These are phyloP conservation scores for Psettodes erumei DNA, from an alignment of 2,113 vertebrate genomes.

Conservation along the genomic window DNA sequence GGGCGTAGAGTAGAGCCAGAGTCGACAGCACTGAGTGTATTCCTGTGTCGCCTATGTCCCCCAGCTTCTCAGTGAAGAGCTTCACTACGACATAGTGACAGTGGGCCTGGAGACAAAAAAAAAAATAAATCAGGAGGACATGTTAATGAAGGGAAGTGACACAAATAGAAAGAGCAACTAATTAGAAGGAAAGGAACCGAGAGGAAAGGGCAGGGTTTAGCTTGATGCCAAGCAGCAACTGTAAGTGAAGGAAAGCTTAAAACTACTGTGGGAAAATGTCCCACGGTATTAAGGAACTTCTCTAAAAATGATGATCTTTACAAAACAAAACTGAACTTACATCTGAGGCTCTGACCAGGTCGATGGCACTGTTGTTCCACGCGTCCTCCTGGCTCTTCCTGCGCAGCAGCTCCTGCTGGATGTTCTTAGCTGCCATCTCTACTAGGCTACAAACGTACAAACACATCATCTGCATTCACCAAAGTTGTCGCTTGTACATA, in stretches of 20 bases:
- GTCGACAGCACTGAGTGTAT: conserved; percentile 85
- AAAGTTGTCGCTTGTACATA: neutral
- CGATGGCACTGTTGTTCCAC: conserved; percentile 94
- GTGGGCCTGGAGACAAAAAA: conserved; percentile 85
- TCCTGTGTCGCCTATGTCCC: conserved; percentile 82
- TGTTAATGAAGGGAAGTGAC: neutral
- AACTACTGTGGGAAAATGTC: too few species aligned
- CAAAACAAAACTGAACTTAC: conserved; percentile 77
- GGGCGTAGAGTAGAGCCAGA: conserved; percentile 89
- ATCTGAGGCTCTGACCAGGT: conserved; percentile 93
- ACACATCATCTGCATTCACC: conserved; percentile 11
- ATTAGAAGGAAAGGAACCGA: neutral
- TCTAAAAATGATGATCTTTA: too few species aligned
- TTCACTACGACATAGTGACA: conserved; percentile 96
- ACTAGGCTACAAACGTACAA: conserved; percentile 84
- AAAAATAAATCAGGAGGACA: too few species aligned
- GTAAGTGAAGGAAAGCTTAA: neutral
- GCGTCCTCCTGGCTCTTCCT: conserved; percentile 90
- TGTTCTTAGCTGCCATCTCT: conserved; percentile 89
- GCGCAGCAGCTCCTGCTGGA: conserved; percentile 87
- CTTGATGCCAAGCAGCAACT: neutral
- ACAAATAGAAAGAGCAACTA: neutral
- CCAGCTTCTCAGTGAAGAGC: conserved; percentile 89
- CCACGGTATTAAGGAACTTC: too few species aligned
- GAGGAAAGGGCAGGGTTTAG: neutral